phyloP scores from a whole-genome alignment of 2,888 invertebrate genomes.

The Dicyrtomina minuta region DNA sequence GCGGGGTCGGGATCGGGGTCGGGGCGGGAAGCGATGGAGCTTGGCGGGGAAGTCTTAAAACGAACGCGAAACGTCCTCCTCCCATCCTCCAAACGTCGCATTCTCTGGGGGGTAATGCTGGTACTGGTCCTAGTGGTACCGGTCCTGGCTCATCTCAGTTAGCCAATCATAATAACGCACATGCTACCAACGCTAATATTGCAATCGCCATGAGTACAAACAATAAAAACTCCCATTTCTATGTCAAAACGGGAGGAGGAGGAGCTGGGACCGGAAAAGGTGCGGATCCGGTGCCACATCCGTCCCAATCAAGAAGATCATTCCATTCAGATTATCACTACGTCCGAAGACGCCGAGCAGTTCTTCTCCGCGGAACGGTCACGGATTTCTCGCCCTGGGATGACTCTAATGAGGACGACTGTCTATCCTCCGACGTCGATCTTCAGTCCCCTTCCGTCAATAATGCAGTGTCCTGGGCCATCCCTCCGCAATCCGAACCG shows the following conservation, averaged over 20 bases:
- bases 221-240: too few relatives aligned
- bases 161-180: too few relatives aligned
- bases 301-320: too few relatives aligned
- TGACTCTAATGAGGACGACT: slow-evolving; percentile 17
- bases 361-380: slow-evolving; percentile 47
- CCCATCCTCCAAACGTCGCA: too few relatives aligned
- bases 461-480: not conserved
- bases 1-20: slow-evolving; percentile 54
- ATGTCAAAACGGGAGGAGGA: too few relatives aligned
- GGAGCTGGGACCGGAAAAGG: too few relatives aligned
- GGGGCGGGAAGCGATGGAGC: slow-evolving; percentile 30
- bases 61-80: not conserved
- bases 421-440: not conserved
- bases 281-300: too few relatives aligned
- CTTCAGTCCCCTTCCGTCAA: not conserved
- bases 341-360: slow-evolving; percentile 39
- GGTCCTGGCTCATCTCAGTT: too few relatives aligned
- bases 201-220: too few relatives aligned
- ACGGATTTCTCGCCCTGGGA: slow-evolving; percentile 53
- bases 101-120: too few relatives aligned
- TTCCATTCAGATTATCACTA: slow-evolving; percentile 32
- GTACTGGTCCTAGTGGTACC: too few relatives aligned
- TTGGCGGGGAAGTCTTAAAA: slow-evolving; percentile 33
- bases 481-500: not conserved
- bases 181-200: too few relatives aligned